These are phyloP conservation scores for Calonectris borealis DNA, from an alignment of 2,113 vertebrate genomes.

Conservation along the genomic window DNA sequence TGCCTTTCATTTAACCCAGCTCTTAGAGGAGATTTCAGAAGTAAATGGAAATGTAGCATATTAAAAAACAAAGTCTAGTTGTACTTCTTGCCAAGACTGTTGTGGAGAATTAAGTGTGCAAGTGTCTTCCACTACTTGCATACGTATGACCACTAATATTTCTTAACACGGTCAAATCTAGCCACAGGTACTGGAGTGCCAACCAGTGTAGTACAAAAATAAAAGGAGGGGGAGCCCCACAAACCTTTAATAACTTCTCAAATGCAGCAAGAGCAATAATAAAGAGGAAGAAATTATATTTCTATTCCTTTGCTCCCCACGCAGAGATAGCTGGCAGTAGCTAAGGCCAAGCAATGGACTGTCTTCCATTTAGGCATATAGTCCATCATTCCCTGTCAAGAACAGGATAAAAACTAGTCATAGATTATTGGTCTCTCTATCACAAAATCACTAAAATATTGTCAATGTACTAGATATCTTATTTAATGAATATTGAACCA, in stretches of 20 bases:
- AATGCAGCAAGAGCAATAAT: background rate
- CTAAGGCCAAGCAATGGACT: background rate
- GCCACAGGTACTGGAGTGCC: background rate
- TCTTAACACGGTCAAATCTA: background rate
- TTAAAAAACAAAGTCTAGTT: background rate
- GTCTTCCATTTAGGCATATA: background rate
- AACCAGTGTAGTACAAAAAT: background rate
- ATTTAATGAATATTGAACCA: background rate
- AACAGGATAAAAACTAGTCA: background rate
- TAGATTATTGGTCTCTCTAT: background rate
- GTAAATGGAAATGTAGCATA: background rate
- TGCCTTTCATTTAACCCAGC: background rate
- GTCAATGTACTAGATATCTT: background rate
- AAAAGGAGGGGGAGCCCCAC: rapidly evolving
- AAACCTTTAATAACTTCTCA: background rate
- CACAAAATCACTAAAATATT: background rate
- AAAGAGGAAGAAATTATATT: background rate
- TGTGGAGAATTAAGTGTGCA: background rate
- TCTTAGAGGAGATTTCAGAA: background rate
- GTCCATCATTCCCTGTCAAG: background rate
- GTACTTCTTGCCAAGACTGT: background rate
- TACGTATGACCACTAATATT: background rate
- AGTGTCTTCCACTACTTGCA: background rate
- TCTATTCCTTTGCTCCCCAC: background rate
- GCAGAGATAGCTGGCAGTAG: background rate